Percentiles rank a stretch among this genome's conserved stretches.
Evolutionary conservation across 2,113 vertebrate species (phyloP).

Genomic region (Saguinus midas): DNA sequence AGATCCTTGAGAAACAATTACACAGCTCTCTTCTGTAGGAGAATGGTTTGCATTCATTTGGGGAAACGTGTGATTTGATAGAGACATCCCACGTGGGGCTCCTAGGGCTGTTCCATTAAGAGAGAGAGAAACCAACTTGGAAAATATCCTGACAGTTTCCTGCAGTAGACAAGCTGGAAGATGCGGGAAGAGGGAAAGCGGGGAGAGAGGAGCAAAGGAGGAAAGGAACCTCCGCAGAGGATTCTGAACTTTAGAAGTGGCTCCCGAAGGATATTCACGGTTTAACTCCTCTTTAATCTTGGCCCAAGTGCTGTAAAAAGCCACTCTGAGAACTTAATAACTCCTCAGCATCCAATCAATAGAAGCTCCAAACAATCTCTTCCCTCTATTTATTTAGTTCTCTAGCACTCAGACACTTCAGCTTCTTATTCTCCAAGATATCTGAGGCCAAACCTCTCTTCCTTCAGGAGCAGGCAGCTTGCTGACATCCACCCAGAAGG

Average conservation of each 20-base stretch:
- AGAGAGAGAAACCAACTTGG: background rate
- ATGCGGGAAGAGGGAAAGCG: fast-evolving
- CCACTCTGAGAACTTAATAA: constrained; percentile 66
- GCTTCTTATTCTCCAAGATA: background rate
- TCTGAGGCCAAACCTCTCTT: background rate
- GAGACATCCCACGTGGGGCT: background rate
- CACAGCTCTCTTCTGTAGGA: background rate
- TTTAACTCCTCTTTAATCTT: constrained; percentile 54
- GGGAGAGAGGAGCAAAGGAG: fast-evolving
- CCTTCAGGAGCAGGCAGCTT: background rate
- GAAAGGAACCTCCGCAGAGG: background rate
- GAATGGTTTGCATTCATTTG: background rate
- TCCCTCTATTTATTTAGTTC: constrained; percentile 31
- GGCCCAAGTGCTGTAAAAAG: constrained; percentile 39
- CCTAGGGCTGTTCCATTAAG: background rate
- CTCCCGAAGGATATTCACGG: background rate
- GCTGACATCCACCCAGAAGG: background rate
- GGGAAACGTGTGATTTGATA: background rate
- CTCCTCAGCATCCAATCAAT: constrained; percentile 38
- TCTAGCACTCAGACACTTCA: background rate
- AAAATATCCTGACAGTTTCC: background rate
- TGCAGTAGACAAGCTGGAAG: background rate
- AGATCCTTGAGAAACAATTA: background rate
- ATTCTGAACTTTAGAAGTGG: background rate
- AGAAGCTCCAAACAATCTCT: constrained; percentile 27